Percentiles rank a stretch among this genome's conserved stretches.
These are phyloP conservation scores for Epistrophe grossulariae DNA, from an alignment of 2,888 invertebrate species.

Conservation along the genomic window DNA sequence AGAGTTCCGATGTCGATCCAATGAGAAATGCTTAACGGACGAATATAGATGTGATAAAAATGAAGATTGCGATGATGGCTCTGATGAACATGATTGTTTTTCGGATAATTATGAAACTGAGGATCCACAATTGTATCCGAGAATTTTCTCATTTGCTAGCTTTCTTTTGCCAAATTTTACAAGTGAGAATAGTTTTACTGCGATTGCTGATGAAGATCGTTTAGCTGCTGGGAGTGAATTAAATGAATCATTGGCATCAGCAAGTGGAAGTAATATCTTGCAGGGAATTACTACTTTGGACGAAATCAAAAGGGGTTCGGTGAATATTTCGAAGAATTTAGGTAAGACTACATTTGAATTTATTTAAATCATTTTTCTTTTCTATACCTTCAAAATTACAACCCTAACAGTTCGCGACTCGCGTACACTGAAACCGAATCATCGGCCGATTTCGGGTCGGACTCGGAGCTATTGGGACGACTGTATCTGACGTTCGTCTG, in stretches of 20 bases:
- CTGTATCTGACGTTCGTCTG: no score
- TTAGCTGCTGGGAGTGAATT: slow-evolving; percentile 75
- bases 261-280: neutral
- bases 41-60: slow-evolving; percentile 87
- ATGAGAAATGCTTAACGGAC: slow-evolving; percentile 85
- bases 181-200: slow-evolving; percentile 78
- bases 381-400: no score
- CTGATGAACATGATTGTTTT: slow-evolving; percentile 87
- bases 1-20: slow-evolving; percentile 84
- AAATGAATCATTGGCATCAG: slow-evolving; percentile 70
- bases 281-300: neutral
- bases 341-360: neutral
- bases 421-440: no score
- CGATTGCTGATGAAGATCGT: slow-evolving; percentile 78
- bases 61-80: slow-evolving; percentile 86
- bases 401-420: no score
- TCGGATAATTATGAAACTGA: slow-evolving; percentile 79
- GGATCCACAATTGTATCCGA: slow-evolving; percentile 79
- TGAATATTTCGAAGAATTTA: slow-evolving; percentile 18
- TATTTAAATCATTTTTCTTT: no score
- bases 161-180: slow-evolving; percentile 81
- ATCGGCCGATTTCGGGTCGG: no score
- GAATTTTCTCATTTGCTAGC: slow-evolving; percentile 82
- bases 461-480: no score
- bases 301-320: neutral